A percentile compares a stretch with the other conserved stretches of the same genome.
Evolutionary conservation across 2,888 invertebrate genomes (phyloP).

Genomic region (Leucophora obtusa): DNA sequence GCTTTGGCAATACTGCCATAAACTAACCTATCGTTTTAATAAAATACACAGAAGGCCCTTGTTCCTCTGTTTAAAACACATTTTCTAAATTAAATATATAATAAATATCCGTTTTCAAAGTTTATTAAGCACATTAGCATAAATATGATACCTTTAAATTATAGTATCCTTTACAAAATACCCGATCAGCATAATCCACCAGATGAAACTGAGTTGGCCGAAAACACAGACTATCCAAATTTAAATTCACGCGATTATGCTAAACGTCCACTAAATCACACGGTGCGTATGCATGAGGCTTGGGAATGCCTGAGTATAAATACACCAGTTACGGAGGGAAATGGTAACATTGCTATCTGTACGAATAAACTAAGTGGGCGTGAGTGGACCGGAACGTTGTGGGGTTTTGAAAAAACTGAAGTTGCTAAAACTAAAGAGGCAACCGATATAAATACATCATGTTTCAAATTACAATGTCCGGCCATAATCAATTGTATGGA

Average conservation of each 20-base stretch:
- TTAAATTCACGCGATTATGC: constrained; percentile 76
- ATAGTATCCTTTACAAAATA: constrained; percentile 69
- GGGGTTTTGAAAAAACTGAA: constrained; percentile 72
- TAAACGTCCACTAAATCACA: constrained; percentile 71
- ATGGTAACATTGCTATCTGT: constrained; percentile 69
- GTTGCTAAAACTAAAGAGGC: constrained; percentile 57
- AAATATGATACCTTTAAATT: constrained; percentile 73
- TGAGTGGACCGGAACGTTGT: constrained; percentile 75
- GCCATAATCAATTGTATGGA: constrained; percentile 73
- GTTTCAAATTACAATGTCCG: constrained; percentile 72
- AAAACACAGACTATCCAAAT: constrained; percentile 76
- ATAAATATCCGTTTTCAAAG: not conserved
- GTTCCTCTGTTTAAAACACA: not conserved
- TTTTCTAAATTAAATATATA: not conserved
- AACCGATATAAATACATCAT: constrained; percentile 67
- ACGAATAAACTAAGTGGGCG: constrained; percentile 74
- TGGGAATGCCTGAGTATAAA: constrained; percentile 72
- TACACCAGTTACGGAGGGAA: constrained; percentile 68
- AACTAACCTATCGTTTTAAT: not conserved
- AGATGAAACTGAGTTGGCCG: constrained; percentile 69
- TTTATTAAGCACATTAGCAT: constrained; percentile 4
- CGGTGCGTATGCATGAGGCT: constrained; percentile 72
- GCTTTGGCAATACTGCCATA: too few species aligned
- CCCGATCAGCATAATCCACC: constrained; percentile 74
- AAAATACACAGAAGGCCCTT: not conserved